Conservation (phyloP, 1,140 invertebrate genomes). For the Lepidotrigona ventralis region DNA sequence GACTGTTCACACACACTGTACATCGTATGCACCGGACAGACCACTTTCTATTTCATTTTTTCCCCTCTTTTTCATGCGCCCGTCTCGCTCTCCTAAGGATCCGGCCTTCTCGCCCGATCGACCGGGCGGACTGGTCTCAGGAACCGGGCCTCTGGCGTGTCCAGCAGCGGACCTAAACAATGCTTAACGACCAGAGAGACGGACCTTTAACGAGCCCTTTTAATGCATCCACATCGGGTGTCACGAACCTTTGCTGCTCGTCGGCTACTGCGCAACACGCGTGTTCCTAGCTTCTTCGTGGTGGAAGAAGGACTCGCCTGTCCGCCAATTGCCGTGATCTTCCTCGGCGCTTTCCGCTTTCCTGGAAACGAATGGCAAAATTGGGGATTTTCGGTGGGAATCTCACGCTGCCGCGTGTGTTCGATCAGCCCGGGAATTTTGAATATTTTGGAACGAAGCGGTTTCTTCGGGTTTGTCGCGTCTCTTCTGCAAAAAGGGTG, state of each 20-base stretch:
- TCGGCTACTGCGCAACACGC: slow-evolving; percentile 1
- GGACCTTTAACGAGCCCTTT: slow-evolving; percentile 63
- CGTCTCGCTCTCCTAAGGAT: slow-evolving; percentile 22
- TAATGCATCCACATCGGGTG: slow-evolving; percentile 39
- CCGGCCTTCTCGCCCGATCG: slow-evolving; percentile 14
- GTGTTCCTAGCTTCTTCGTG: neutral
- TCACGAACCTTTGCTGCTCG: slow-evolving; percentile 42
- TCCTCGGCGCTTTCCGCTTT: neutral
- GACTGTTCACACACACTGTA: slow-evolving; percentile 71
- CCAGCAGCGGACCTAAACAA: slow-evolving; percentile 65
- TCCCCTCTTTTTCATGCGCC: slow-evolving; percentile 44
- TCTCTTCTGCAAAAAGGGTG: neutral
- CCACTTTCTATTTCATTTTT: slow-evolving; percentile 79
- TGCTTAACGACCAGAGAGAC: slow-evolving; percentile 55
- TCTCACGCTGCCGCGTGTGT: neutral
- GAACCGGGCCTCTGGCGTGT: slow-evolving; percentile 61
- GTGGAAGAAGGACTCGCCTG: neutral
- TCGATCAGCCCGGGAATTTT: neutral
- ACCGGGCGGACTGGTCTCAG: slow-evolving; percentile 64
- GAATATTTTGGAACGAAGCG: neutral
- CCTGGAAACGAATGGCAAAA: neutral
- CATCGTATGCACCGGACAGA: slow-evolving; percentile 76
- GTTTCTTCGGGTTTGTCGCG: too few species aligned
- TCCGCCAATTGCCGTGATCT: neutral
- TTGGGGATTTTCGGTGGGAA: neutral